A percentile compares a stretch with the other conserved stretches of the same genome.
Evolutionary conservation across 2,113 vertebrate species (phyloP).

Genomic region (Bagarius yarrelli): DNA sequence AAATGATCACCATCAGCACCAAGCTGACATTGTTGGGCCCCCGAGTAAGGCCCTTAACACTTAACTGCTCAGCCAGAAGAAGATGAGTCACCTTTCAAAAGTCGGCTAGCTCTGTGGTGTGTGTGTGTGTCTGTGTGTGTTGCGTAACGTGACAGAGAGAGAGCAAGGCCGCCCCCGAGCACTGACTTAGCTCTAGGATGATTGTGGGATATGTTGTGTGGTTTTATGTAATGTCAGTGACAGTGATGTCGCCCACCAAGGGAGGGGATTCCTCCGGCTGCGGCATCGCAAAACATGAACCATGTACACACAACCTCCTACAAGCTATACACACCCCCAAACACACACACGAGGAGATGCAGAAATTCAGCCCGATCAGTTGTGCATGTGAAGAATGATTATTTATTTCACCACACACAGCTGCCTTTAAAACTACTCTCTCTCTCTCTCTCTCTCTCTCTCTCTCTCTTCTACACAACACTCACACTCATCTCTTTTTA

Average conservation of each 20-base stretch:
- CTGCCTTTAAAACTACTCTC: neutral
- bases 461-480: neutral
- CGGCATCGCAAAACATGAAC: neutral
- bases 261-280: conserved; percentile 30
- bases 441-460: neutral
- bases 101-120: neutral
- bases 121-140: neutral
- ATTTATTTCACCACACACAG: conserved; percentile 26
- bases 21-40: too few relatives aligned
- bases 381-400: conserved; percentile 15
- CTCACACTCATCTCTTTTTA: neutral
- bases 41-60: too few relatives aligned
- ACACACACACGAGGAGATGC: neutral
- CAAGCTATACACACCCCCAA: conserved; percentile 1
- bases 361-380: neutral
- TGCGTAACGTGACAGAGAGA: neutral
- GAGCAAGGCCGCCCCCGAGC: neutral
- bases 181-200: neutral
- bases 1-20: too few relatives aligned
- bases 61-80: neutral
- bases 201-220: neutral
- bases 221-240: conserved; percentile 26
- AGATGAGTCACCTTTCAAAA: neutral
- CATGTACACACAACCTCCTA: neutral
- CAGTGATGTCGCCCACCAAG: conserved; percentile 27